Percentiles rank a stretch among this genome's conserved stretches.
Evolutionary conservation across 2,797 vertebrate species (phyloP).

Genomic region (Scyliorhinus canicula): DNA sequence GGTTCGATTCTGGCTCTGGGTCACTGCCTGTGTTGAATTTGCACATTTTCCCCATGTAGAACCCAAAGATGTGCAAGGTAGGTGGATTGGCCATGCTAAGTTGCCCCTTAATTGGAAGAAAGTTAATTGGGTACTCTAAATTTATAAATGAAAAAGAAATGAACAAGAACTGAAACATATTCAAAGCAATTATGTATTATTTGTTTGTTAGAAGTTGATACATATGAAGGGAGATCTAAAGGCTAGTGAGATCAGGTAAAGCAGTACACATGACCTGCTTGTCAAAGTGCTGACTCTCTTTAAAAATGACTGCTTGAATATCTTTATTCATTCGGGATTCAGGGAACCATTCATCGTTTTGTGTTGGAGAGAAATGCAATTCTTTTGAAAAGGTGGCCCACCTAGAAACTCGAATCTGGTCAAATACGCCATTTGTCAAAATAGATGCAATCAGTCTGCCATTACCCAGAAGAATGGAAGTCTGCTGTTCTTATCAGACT

Average conservation of each 20-base stretch:
- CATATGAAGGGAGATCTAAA: constrained; percentile 6
- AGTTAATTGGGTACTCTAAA: too few species aligned
- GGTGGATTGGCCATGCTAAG: too few species aligned
- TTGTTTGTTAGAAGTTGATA: background rate
- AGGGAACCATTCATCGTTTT: background rate
- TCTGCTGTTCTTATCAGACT: constrained; percentile 41
- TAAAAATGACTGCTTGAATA: background rate
- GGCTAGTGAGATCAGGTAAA: background rate
- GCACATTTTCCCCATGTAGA: too few species aligned
- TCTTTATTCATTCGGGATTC: background rate
- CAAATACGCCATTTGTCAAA: constrained; percentile 29
- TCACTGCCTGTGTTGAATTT: too few species aligned
- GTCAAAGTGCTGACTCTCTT: background rate
- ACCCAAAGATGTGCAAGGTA: too few species aligned
- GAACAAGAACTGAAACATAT: constrained; percentile 3
- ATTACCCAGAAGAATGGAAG: constrained; percentile 39
- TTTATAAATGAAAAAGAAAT: too few species aligned
- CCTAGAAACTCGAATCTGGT: constrained; percentile 35
- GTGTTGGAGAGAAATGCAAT: background rate
- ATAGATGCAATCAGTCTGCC: constrained; percentile 39
- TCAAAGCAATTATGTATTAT: background rate
- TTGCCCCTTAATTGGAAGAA: too few species aligned
- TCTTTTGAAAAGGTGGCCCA: constrained; percentile 25
- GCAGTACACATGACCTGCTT: background rate
- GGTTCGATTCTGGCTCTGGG: too few species aligned